phyloP scores from a whole-genome alignment of 2,797 vertebrate species.

The Characodon lateralis region DNA sequence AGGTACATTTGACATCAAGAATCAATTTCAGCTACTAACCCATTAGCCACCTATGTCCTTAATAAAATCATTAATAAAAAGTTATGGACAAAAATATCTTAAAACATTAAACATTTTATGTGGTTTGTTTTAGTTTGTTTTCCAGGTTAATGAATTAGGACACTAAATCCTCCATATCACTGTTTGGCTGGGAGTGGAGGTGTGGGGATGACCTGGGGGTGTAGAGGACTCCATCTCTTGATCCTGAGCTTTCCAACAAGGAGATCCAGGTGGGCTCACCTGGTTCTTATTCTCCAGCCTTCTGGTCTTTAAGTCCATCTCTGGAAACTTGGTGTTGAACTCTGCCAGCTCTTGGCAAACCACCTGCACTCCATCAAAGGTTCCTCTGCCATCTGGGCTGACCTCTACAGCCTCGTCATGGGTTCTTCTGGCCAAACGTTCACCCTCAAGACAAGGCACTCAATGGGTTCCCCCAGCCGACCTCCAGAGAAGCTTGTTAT shows the following conservation, averaged over 20 bases:
- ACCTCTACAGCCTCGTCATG: background rate
- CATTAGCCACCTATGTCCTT: no score
- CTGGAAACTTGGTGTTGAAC: background rate
- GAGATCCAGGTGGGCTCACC: background rate
- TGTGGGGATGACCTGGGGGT: no score
- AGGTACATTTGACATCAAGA: background rate
- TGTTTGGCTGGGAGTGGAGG: no score
- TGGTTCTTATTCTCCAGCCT: background rate
- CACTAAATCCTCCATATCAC: no score
- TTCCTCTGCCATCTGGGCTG: background rate
- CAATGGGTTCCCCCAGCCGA: background rate
- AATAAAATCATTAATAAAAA: no score
- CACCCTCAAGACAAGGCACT: background rate
- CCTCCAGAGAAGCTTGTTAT: background rate
- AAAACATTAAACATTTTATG: no score
- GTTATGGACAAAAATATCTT: no score
- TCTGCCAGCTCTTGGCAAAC: background rate
- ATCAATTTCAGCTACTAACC: background rate
- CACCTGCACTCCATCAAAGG: background rate
- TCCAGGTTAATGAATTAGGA: no score
- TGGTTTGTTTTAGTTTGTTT: no score
- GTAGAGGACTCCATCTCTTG: no score
- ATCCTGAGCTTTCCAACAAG: background rate
- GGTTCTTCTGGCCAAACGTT: background rate
- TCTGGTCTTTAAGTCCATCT: background rate